phyloP scores from a whole-genome alignment of 2,888 invertebrate species.

The Bellardia pandia region DNA sequence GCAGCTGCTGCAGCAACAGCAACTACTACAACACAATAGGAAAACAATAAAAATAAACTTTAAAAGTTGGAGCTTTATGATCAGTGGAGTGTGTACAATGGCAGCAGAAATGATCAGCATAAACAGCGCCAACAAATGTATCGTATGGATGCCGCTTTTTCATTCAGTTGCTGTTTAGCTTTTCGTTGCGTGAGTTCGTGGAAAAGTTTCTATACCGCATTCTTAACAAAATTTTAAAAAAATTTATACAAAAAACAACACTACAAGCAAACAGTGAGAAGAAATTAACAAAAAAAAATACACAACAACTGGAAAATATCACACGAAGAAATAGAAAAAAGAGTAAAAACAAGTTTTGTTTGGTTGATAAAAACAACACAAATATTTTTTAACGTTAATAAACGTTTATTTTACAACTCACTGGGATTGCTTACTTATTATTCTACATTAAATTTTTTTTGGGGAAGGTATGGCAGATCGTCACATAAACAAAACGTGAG shows the following conservation, averaged over 20 bases:
- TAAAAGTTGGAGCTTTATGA: conserved; percentile 58
- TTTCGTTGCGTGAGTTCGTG: conserved; percentile 73
- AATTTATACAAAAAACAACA: conserved; percentile 15
- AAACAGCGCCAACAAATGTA: conserved; percentile 45
- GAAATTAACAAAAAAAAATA: conserved; percentile 35
- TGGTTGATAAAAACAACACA: conserved; percentile 36
- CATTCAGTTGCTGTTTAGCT: conserved; percentile 74
- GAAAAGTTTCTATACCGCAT: conserved; percentile 18
- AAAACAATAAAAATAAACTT: conserved; percentile 33
- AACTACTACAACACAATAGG: conserved; percentile 18
- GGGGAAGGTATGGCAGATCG: conserved; percentile 63
- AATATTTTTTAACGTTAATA: conserved; percentile 51
- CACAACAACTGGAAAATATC: conserved; percentile 55
- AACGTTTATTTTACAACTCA: conserved; percentile 33
- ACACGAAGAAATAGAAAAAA: conserved; percentile 29
- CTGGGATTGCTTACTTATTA: conserved; percentile 7
- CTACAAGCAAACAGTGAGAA: conserved; percentile 18
- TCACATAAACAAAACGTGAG: conserved; percentile 67
- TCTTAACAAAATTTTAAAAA: conserved; percentile 24
- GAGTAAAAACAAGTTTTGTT: conserved; percentile 68
- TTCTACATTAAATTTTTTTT: conserved; percentile 35
- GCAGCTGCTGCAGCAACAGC: neutral
- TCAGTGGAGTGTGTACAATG: conserved; percentile 63
- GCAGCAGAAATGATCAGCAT: conserved; percentile 54
- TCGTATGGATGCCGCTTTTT: conserved; percentile 63